phyloP scores from a whole-genome alignment of 2,797 vertebrate species.

The Pangasius macronema region DNA sequence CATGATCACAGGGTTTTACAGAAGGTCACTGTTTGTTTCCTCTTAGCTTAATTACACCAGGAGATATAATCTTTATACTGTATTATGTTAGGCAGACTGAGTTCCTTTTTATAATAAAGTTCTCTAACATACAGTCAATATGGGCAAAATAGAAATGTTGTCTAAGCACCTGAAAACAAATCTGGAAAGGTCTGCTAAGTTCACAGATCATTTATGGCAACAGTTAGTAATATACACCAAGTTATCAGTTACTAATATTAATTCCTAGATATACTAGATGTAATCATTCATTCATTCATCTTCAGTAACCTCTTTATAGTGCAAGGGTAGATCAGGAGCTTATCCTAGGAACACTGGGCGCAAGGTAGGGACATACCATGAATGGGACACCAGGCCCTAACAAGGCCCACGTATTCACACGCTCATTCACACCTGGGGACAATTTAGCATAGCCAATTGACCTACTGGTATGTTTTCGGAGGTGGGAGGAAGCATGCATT shows the following conservation, averaged over 20 bases:
- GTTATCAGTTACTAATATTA: not conserved
- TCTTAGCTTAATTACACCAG: not conserved
- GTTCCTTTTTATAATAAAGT: not conserved
- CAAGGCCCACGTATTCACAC: not conserved
- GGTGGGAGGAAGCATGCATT: not conserved
- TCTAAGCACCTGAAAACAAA: not conserved
- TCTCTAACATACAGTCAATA: not conserved
- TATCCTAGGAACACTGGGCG: not conserved
- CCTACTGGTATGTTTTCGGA: not conserved
- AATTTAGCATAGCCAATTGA: not conserved
- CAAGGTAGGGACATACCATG: not conserved
- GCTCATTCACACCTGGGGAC: not conserved
- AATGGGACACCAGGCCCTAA: not conserved
- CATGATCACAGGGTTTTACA: not conserved
- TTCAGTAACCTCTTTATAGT: not conserved
- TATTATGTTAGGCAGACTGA: not conserved
- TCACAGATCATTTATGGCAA: not conserved
- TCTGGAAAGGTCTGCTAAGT: not conserved
- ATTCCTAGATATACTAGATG: not conserved
- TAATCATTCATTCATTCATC: not conserved
- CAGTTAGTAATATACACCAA: not conserved
- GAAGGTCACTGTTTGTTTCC: not conserved
- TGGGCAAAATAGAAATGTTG: not conserved
- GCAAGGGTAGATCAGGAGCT: not conserved
- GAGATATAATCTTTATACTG: constrained; percentile 6